Base-by-base conservation (phyloP, 2,797 vertebrate genomes). In the Hydrophis major region DNA sequence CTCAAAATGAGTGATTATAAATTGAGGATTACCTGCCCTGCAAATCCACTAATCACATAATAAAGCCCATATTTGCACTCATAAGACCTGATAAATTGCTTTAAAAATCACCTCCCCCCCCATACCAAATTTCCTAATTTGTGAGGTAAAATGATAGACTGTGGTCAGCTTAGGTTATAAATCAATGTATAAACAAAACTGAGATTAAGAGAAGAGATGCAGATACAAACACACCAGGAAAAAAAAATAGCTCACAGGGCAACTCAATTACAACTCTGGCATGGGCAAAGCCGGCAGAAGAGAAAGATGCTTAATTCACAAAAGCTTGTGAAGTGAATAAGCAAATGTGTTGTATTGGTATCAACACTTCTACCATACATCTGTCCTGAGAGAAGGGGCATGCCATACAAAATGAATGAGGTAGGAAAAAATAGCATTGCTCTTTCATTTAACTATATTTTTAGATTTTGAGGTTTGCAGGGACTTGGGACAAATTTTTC, bases 381-480 rank as follows among this genome's bases (percentile, higher is more conserved):
- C 93, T 88, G 5, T 89, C 93, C 95, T 90, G 28, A 86, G 11
- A 42, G 57, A 94, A n/a, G 86, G 91, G 94, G 95, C 89, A 88
- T 93, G 78, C 66, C 94, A 69, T 92, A 94, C 92, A 93, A 95
- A 96, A 94, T 0, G 10, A 55, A 63, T 37, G 60, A n/a, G 47
- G 28, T 11, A 57, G 60, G 83, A n/a, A 87, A 32, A 83, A 37
- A 95, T 93, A 89, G 91, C 96, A 96, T 93, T 94, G 56, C 61
- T 92, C 93, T 89, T 87, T 94, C 0, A 74, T 94, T 94, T 94
- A 93, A 0, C 94, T 94, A 88, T 88, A 86, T 95, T 92, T 42
- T 42, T 89, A 93, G 86, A 18, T 94, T 63, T 93, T 3, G 18
- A 78, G 74, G 20, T 83, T 83, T 83, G 37, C 8, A 83, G 37